Conservation (phyloP, 2,113 vertebrate genomes). For the Brachyhypopomus gauderio region DNA sequence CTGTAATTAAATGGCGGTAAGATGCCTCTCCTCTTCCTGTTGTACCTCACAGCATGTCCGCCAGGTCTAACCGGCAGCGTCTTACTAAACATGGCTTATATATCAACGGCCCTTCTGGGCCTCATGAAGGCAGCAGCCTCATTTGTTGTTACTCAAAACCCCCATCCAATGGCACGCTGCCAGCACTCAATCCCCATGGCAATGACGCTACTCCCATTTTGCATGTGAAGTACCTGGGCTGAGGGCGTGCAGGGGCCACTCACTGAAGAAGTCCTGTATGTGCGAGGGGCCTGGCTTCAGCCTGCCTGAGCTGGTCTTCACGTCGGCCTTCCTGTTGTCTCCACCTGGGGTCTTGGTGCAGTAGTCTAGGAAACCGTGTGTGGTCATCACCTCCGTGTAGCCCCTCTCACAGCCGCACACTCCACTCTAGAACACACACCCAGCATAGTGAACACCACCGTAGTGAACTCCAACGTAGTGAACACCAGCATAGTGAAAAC, state of each 20-base stretch:
- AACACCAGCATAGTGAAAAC: too few relatives aligned
- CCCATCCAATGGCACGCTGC: neutral
- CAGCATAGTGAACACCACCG: too few relatives aligned
- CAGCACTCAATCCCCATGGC: neutral
- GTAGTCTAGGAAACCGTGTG: constrained; percentile 95
- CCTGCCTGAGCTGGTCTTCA: constrained; percentile 89
- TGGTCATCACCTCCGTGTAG: constrained; percentile 94
- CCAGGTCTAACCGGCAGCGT: constrained; percentile 36
- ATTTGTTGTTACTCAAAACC: constrained; percentile 44
- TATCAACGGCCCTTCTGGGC: constrained; percentile 26
- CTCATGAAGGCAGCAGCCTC: constrained; percentile 30
- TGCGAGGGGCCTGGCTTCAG: constrained; percentile 88
- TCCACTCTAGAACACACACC: constrained; percentile 77
- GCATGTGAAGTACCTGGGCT: constrained; percentile 83
- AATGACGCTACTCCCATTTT: constrained; percentile 18
- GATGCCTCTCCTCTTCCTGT: neutral
- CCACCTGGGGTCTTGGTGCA: constrained; percentile 92
- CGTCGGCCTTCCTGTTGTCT: constrained; percentile 94
- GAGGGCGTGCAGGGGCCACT: constrained; percentile 93
- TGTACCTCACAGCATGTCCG: neutral
- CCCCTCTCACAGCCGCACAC: constrained; percentile 94
- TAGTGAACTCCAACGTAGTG: too few relatives aligned
- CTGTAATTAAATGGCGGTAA: constrained; percentile 33
- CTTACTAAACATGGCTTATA: constrained; percentile 36
- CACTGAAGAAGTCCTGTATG: constrained; percentile 89